These are phyloP conservation scores for Palythoa heliodiscus DNA, from an alignment of 92 coral and sea anemone species.

Conservation along the genomic window DNA sequence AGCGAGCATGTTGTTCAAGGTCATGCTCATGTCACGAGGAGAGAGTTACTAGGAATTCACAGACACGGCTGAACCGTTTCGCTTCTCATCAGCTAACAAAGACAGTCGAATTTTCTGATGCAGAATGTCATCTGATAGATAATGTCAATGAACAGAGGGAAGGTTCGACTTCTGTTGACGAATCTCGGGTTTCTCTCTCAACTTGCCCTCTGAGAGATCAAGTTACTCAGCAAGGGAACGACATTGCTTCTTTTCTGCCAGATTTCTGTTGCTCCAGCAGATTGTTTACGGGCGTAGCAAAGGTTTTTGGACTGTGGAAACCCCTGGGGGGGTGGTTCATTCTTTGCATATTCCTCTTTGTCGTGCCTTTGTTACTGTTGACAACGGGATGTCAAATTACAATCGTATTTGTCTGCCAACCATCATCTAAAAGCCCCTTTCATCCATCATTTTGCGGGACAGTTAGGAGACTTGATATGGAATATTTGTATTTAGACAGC, in stretches of 20 bases:
- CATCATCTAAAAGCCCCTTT: background rate
- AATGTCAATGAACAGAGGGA: background rate
- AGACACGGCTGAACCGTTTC: too few relatives aligned
- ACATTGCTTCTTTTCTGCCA: conserved; percentile 14
- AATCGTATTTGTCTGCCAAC: conserved; percentile 33
- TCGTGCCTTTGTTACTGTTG: conserved; percentile 24
- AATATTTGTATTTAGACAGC: background rate
- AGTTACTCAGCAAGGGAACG: background rate
- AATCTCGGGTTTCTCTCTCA: background rate
- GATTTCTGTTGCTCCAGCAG: conserved; percentile 25
- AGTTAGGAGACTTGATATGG: conserved; percentile 25
- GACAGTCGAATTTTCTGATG: background rate
- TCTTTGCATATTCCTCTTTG: background rate
- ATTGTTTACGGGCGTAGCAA: conserved; percentile 35
- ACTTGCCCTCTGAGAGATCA: conserved; percentile 35
- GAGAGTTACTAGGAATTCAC: background rate
- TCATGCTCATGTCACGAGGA: background rate
- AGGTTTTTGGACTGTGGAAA: conserved; percentile 36
- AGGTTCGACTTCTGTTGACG: background rate
- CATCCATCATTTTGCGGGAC: conserved; percentile 45
- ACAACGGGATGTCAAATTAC: conserved; percentile 21
- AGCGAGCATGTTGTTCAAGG: background rate
- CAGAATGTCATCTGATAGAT: background rate
- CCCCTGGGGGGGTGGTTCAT: conserved; percentile 15
- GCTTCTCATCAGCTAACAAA: background rate